phyloP scores from a whole-genome alignment of 2,113 vertebrate genomes.

The Panthera leo region DNA sequence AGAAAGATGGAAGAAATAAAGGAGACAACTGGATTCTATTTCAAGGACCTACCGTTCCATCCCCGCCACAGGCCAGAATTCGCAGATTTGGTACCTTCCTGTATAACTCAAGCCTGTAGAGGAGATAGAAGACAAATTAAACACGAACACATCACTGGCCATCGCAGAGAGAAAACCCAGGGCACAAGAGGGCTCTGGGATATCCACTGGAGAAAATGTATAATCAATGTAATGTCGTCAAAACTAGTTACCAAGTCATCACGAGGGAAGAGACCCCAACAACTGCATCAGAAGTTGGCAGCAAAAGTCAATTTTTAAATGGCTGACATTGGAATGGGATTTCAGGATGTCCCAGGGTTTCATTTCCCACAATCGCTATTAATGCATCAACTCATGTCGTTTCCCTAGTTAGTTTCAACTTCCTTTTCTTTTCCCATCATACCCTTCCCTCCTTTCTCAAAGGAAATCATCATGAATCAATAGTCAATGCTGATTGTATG shows the following conservation, averaged over 20 bases:
- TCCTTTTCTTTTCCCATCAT: not conserved
- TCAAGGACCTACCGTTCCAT: slow-evolving; percentile 88
- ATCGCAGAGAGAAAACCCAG: not conserved
- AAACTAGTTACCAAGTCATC: not conserved
- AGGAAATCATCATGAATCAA: not conserved
- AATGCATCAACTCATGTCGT: not conserved
- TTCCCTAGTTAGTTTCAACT: not conserved
- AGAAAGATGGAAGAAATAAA: not conserved
- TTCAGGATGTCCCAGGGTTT: not conserved
- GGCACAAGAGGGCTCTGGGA: rapidly evolving
- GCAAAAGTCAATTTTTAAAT: not conserved
- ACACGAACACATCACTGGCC: not conserved
- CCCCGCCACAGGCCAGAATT: slow-evolving; percentile 89
- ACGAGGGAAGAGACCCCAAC: not conserved
- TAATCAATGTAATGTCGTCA: not conserved
- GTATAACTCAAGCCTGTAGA: slow-evolving; percentile 85
- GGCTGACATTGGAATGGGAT: not conserved
- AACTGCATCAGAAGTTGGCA: not conserved
- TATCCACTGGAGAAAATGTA: not conserved
- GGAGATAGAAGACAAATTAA: not conserved
- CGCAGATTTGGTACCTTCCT: slow-evolving; percentile 90
- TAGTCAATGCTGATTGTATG: not conserved
- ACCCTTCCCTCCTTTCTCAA: not conserved
- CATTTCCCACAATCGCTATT: not conserved
- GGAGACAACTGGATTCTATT: not conserved